These are phyloP conservation scores for Lucifuga dentata DNA, from an alignment of 2,113 vertebrate genomes.

Conservation along the genomic window DNA sequence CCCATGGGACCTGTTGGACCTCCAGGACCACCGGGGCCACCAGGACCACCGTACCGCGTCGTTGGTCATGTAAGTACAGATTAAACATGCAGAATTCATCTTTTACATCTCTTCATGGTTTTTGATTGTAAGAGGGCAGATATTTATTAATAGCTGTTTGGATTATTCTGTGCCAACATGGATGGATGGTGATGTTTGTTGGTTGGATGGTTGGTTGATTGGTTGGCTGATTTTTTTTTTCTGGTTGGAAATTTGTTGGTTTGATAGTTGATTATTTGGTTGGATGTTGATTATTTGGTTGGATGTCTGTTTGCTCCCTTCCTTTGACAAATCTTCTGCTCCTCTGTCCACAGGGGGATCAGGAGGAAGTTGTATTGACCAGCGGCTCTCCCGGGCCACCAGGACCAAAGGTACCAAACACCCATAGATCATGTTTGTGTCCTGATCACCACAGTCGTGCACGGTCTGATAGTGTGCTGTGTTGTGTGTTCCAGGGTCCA, in stretches of 20 bases:
- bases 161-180: no score
- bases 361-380: constrained; percentile 80
- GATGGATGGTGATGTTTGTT: no score
- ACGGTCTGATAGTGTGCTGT: not conserved
- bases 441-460: not conserved
- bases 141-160: no score
- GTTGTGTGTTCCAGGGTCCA: constrained; percentile 71
- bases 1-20: constrained; percentile 89
- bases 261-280: no score
- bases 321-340: not conserved
- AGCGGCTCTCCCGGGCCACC: constrained; percentile 59
- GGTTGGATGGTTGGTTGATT: no score
- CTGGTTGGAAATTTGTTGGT: no score
- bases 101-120: no score
- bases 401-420: constrained; percentile 85
- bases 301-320: no score
- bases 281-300: not conserved
- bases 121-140: no score
- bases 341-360: constrained; percentile 71
- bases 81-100: not conserved
- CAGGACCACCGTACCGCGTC: constrained; percentile 71
- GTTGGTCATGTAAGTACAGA: constrained; percentile 86
- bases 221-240: no score
- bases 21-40: constrained; percentile 86
- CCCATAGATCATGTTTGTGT: not conserved